Base-by-base conservation (phyloP, 2,113 vertebrate genomes). In the Dunckerocampus dactyliophorus region DNA sequence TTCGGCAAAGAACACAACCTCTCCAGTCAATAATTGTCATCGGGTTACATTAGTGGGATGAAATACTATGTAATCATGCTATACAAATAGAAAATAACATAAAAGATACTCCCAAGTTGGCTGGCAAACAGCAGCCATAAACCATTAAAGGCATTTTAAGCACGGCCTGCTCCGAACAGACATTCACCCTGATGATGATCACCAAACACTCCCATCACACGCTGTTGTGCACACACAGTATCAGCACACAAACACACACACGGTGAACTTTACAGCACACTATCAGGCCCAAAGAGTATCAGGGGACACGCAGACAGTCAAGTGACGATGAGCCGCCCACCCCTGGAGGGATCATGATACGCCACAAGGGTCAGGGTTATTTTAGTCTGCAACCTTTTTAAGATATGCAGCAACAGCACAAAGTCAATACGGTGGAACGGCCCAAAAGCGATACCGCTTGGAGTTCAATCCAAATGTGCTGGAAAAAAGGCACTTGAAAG, bases 181-280 rank as follows among this genome's bases (percentile, higher is more conserved):
- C 52, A 52, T 53, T 59, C 67, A 37, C 71, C 74, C 72, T 52
- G 24, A 69, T 56, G 19, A 42, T 74, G 72, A 82, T 76, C 81
- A 81, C 77, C 76, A 75, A 52, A 65, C 72, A 60, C 71, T 51
- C 64, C 66, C 63, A 76, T 61, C 76, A 59, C 37, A 39, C 64
- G 42, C 19, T 49, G 52, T 20, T 22, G 22, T 39, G 63, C 63
- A 57, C 67, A 53, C 67, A 72, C 62, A 47, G 59, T 68, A 72
- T 77, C 72, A 71, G 63, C 28, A 17, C 51, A 61, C 21, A 54
- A 24, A 39, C 59, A 57, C 65, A 57, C 65, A 47, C 61, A 22
- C 21, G 8, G 51, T 82, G 81, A 86, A 84, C 84, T 80, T 81
- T 78, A 66, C 63, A 71, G 80, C 67, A 69, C 59, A 56, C 55